Conservation (phyloP, 1,140 invertebrate genomes). For the Centruroides sculpturatus region DNA sequence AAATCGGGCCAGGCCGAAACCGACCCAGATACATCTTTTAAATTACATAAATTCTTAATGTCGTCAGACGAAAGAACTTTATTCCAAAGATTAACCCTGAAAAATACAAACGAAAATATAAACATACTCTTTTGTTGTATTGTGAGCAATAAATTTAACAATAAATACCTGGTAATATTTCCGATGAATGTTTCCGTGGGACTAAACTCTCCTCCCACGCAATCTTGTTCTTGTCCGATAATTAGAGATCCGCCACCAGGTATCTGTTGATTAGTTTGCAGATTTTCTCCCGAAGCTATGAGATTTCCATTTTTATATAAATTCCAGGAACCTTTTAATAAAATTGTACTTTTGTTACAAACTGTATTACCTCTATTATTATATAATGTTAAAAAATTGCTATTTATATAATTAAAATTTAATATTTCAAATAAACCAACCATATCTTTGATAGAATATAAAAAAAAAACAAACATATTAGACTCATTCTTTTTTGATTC, state of each 20-base stretch:
- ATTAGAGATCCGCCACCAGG: slow-evolving; percentile 1
- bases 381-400: no score
- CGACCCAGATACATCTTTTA: slow-evolving; percentile 8
- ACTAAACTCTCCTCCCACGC: slow-evolving; percentile 6
- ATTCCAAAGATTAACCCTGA: slow-evolving; percentile 10
- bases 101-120: background rate
- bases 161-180: slow-evolving; percentile 7
- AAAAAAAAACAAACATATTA: no score
- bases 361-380: no score
- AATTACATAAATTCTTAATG: slow-evolving; percentile 5
- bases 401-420: no score
- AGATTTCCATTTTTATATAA: slow-evolving; percentile 8
- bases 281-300: background rate
- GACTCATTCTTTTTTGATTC: no score
- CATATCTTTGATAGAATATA: no score
- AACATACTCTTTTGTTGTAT: no score
- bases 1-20: slow-evolving; percentile 10
- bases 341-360: no score
- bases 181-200: slow-evolving; percentile 7
- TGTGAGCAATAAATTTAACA: background rate
- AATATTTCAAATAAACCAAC: no score
- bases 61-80: slow-evolving; percentile 3
- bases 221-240: slow-evolving; percentile 12
- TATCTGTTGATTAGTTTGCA: background rate
- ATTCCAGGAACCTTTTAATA: slow-evolving; percentile 5